Base-by-base conservation (phyloP, 2,888 invertebrate species). In the Apodemia zela region DNA sequence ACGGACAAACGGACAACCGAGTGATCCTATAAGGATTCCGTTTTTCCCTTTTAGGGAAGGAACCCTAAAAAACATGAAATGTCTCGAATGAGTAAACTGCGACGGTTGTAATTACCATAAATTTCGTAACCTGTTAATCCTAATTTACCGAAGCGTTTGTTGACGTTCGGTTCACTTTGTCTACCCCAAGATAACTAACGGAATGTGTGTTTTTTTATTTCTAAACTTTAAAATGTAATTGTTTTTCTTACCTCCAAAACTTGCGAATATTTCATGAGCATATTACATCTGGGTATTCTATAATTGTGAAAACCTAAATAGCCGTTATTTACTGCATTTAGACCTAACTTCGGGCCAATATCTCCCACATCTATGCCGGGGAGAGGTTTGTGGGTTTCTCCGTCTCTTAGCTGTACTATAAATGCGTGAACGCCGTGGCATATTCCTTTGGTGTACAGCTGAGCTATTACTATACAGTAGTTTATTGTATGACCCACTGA, bases 401-500 rank as follows among this genome's bases (percentile, higher is more conserved):
- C 95, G 73, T 98, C 96, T 68, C 99, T 93, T 11, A 98, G 84
- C 84, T 98, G 98, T 0, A 98, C 96, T 69, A 99, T 94, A 79
- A 99, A 99, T 0, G 97, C 95, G 79, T 98, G 98, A 71, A 98
- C 94, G 0, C 99, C 99, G 75, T 96, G 94, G 75, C 95, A 95
- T 79, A 95, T 86, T 0, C 96, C 97, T 72, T 95, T 93, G 0
- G 97, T 96, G 75, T 96, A 94, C 17, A 99, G 89, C 79, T 98
- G 98, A 0, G 99, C 98, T 69, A 98, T 94, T 0, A 99, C 97
- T 42, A 99, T 92, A 4, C 97, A 97, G 86, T 98, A 95, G 85
- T 98, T 99, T 0, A 96, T 95, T 5, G 98, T 97, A 35, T 98
- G 98, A 0, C 98, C 98, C 94, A 98, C 98, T 98, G 81, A n/a